phyloP scores from a whole-genome alignment of 2,888 invertebrate genomes.

The Cantharis lateralis region DNA sequence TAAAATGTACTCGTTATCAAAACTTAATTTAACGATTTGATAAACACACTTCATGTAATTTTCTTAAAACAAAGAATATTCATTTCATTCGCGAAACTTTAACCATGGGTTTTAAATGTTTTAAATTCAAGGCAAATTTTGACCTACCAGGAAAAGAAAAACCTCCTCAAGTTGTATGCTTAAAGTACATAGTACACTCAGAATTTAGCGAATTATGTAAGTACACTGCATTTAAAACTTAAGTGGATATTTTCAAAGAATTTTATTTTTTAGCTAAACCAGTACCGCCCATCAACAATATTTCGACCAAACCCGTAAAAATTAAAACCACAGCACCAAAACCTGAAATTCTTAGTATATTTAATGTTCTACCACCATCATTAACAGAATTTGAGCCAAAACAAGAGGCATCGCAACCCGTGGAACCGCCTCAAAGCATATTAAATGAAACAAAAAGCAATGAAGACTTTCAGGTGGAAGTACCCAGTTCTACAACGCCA shows the following conservation, averaged over 20 bases:
- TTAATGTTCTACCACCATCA: not conserved
- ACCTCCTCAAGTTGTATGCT: constrained; percentile 12
- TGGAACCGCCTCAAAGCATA: not conserved
- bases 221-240: not conserved
- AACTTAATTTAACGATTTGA: not conserved
- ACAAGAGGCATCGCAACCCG: not conserved
- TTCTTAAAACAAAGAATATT: not conserved
- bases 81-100: not conserved
- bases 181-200: constrained; percentile 5
- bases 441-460: not conserved
- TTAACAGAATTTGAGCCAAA: not conserved
- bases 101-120: constrained; percentile 16
- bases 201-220: constrained; percentile 21
- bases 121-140: constrained; percentile 10
- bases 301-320: constrained; percentile 1
- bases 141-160: constrained; percentile 4
- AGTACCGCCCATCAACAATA: not conserved
- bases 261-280: not conserved
- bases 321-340: constrained; percentile 5
- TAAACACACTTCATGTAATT: constrained; percentile 5
- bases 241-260: not conserved
- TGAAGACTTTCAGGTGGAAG: not conserved
- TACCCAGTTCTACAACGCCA: not conserved
- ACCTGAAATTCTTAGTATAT: constrained; percentile 4
- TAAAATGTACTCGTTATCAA: constrained; percentile 8